Percentiles rank a stretch among this genome's conserved stretches.
phyloP scores from a whole-genome alignment of 2,113 vertebrate genomes.

The Irena cyanogastra region DNA sequence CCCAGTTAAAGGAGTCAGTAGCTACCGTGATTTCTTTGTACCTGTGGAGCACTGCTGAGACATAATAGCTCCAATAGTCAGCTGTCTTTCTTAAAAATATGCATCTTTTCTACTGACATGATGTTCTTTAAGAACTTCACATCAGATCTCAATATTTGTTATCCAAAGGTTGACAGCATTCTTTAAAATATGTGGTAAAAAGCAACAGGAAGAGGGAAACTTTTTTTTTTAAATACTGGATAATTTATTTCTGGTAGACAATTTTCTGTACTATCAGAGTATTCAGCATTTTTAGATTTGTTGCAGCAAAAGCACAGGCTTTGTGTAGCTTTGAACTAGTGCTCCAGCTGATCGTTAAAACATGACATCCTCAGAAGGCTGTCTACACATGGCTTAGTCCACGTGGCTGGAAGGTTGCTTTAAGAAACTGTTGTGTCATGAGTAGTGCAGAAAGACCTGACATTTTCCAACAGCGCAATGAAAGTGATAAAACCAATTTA shows the following conservation, averaged over 20 bases:
- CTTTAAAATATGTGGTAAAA: not conserved
- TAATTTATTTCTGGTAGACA: not conserved
- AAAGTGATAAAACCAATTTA: not conserved
- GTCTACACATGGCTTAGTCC: not conserved
- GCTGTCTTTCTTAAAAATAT: not conserved
- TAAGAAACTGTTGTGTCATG: not conserved
- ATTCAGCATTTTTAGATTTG: not conserved
- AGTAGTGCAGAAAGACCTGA: not conserved
- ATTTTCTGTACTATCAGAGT: not conserved
- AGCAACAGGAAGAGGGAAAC: not conserved
- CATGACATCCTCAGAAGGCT: not conserved
- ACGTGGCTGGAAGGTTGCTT: not conserved
- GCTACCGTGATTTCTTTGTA: not conserved
- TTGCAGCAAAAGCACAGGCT: not conserved
- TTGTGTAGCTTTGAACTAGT: not conserved
- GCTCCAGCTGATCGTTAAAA: not conserved
- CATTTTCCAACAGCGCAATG: not conserved
- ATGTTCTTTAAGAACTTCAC: not conserved
- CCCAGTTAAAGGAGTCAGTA: not conserved
- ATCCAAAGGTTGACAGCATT: not conserved
- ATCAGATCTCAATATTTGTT: not conserved
- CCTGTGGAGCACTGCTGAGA: not conserved
- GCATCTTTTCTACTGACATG: not conserved
- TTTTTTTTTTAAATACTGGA: not conserved
- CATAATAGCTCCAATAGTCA: not conserved